phyloP scores from a whole-genome alignment of 2,888 invertebrate species.

The Palloptera scutellata region DNA sequence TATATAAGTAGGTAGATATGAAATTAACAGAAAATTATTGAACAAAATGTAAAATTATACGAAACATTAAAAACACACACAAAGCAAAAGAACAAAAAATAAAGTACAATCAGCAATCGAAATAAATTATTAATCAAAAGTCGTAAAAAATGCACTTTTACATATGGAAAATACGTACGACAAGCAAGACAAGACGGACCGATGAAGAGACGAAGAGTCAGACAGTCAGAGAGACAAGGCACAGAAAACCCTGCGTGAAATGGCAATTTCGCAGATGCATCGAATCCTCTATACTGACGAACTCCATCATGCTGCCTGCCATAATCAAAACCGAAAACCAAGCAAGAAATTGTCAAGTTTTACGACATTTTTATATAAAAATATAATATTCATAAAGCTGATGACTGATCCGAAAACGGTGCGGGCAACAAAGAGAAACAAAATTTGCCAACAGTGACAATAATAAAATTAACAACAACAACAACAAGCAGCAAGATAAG shows the following conservation, averaged over 20 bases:
- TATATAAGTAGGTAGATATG: too few species aligned
- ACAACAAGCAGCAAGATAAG: neutral
- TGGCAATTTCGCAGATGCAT: slow-evolving; percentile 10
- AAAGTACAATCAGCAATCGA: slow-evolving; percentile 41
- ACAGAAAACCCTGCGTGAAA: slow-evolving; percentile 26
- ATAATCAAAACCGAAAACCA: slow-evolving; percentile 47
- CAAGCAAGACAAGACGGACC: slow-evolving; percentile 18
- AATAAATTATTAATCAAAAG: slow-evolving; percentile 46
- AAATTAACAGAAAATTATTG: too few species aligned
- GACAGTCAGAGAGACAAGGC: slow-evolving; percentile 19
- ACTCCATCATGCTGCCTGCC: slow-evolving; percentile 53
- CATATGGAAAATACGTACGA: slow-evolving; percentile 13
- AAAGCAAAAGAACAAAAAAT: neutral
- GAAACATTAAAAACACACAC: too few species aligned
- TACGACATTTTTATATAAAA: slow-evolving; percentile 57
- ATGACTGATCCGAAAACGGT: slow-evolving; percentile 50
- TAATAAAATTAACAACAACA: slow-evolving; percentile 1
- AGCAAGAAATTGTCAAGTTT: slow-evolving; percentile 38
- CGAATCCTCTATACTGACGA: slow-evolving; percentile 6
- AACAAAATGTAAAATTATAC: too few species aligned
- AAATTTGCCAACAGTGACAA: slow-evolving; percentile 9
- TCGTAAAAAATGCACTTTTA: slow-evolving; percentile 39
- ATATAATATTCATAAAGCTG: slow-evolving; percentile 58
- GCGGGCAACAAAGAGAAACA: slow-evolving; percentile 11
- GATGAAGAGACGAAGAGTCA: slow-evolving; percentile 11